Percentiles rank a stretch among this genome's conserved stretches.
Evolutionary conservation across 2,797 vertebrate genomes (phyloP).

Genomic region (Vultur gryphus): DNA sequence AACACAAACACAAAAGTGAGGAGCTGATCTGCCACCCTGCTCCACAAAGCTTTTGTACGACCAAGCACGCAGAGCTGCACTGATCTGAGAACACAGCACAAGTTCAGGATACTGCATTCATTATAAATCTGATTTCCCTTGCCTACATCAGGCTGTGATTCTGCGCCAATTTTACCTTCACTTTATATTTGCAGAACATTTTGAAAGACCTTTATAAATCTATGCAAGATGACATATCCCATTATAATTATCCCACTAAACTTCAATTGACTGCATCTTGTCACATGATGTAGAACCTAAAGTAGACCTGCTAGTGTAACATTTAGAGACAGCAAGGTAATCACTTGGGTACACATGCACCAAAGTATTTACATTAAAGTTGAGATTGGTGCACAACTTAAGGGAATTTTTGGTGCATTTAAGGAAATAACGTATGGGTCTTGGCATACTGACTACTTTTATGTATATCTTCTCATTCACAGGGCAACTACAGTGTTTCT

Average conservation of each 20-base stretch:
- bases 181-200: not conserved
- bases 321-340: not conserved
- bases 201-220: not conserved
- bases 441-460: not conserved
- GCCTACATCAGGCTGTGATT: not conserved
- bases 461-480: constrained; percentile 11
- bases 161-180: not conserved
- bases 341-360: not conserved
- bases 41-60: not conserved
- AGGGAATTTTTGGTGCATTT: not conserved
- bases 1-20: not conserved
- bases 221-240: not conserved
- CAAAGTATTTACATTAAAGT: not conserved
- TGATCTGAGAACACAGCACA: not conserved
- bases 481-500: constrained; percentile 30
- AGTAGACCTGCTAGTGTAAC: not conserved
- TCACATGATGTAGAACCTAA: not conserved
- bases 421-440: not conserved
- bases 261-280: not conserved
- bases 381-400: rapidly evolving
- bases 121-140: not conserved
- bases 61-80: not conserved
- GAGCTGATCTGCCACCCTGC: not conserved
- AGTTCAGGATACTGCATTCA: rapidly evolving
- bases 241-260: not conserved